Evolutionary conservation across 2,797 vertebrate genomes (phyloP), one percentile per base, ranked within the genome.

Genomic region (Anabas testudineus): DNA sequence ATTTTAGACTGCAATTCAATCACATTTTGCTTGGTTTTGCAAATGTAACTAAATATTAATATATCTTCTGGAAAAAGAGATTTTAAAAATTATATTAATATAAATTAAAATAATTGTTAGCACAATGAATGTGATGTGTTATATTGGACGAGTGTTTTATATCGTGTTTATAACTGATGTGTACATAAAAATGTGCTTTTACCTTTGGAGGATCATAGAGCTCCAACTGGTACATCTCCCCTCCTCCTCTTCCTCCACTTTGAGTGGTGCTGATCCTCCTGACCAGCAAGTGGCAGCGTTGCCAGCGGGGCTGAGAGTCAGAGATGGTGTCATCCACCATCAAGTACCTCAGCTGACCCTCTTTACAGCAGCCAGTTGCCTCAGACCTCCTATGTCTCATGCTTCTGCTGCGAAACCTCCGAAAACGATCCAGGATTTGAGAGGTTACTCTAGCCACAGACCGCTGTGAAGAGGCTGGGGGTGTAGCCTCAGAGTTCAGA

Each of bases 161-260:
- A 39, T 24, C 7, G 36, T 18, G 22, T 15, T 19, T 51, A 12
- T 58, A 13, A 41, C 19, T 4, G 2, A n/a, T 22, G 28, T 28
- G 24, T 21, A 24, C 6, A 55, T 69, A n/a, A 67, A 55, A 2
- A 37, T 46, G 57, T 69, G 66, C 65, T 61, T 93, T 81, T 95
- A 99, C 97, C 96, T 99, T 99, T 77, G 97, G 97, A 0, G 97
- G 97, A 90, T 98, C 97, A 7, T 96, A 99, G 75, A 99, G 95
- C 87, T 99, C 96, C 84, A 99, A 86, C 80, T 95, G 83, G 15
- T 94, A 95, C 24, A 90, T 93, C 34, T 95, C 94, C 0, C 67
- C 30, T 75, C 81, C 85, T 67, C 75, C 84, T 78, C 80, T 67
- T 65, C 78, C 81, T 70, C 61, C 78, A 10, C 59, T 60, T 0